These are phyloP conservation scores for Charina bottae DNA, from an alignment of 2,113 vertebrate species.

Conservation along the genomic window DNA sequence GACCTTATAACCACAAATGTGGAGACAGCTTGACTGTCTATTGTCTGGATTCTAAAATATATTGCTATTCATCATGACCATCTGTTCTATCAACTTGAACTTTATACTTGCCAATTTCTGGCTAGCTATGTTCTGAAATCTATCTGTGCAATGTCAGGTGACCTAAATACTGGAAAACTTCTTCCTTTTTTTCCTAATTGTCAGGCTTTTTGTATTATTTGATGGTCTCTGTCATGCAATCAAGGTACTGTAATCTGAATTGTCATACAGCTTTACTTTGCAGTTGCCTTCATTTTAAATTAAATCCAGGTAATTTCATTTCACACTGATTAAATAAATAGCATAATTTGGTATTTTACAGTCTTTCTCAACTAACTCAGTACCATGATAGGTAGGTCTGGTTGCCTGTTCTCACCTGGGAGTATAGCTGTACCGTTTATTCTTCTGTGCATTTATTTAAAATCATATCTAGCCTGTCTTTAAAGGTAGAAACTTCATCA, in stretches of 20 bases:
- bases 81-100: not conserved
- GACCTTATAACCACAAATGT: not conserved
- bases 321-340: not conserved
- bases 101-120: not conserved
- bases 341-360: not conserved
- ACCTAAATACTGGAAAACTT: not conserved
- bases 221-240: not conserved
- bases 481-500: no score
- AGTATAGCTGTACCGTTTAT: not conserved
- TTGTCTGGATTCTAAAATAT: conserved; percentile 8
- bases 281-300: not conserved
- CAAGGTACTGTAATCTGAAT: not conserved
- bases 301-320: not conserved
- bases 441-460: not conserved
- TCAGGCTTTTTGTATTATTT: not conserved
- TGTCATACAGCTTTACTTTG: not conserved
- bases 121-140: not conserved
- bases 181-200: not conserved
- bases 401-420: not conserved
- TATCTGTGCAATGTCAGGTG: not conserved
- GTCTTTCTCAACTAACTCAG: not conserved
- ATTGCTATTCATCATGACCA: not conserved
- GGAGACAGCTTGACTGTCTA: not conserved
- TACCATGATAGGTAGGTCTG: not conserved
- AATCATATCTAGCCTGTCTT: no score